A percentile compares a stretch with the other conserved stretches of the same genome.
Conservation (phyloP, 2,113 vertebrate genomes). For the Elachura formosa region DNA sequence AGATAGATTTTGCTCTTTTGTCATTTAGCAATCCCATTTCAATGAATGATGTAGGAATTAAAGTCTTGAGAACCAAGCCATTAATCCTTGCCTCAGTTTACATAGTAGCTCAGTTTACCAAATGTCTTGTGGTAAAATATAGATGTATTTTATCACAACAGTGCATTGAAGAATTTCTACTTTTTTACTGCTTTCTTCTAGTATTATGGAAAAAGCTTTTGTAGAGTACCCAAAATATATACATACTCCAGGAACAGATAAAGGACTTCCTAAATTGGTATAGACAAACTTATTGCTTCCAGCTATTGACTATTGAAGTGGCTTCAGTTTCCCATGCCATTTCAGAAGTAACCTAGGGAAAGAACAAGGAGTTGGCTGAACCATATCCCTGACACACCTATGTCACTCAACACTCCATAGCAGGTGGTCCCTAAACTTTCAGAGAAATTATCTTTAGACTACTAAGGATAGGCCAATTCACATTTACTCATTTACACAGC, state of each 20-base stretch:
- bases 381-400: background rate
- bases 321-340: background rate
- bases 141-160: background rate
- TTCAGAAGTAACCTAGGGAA: background rate
- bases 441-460: background rate
- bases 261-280: background rate
- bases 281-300: background rate
- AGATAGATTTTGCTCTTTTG: background rate
- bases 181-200: background rate
- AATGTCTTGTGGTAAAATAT: background rate
- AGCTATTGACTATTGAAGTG: background rate
- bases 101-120: no score
- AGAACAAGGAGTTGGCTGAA: fast-evolving
- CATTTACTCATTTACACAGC: background rate
- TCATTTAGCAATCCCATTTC: background rate
- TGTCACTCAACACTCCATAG: background rate
- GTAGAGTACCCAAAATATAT: background rate
- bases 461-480: background rate
- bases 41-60: background rate
- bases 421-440: background rate
- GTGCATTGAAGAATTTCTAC: background rate
- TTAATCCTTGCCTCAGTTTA: constrained; percentile 30
- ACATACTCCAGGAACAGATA: background rate
- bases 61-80: background rate
- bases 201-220: background rate